Evolutionary conservation across 2,113 vertebrate species (phyloP).

Genomic region (Amazona guildingii): DNA sequence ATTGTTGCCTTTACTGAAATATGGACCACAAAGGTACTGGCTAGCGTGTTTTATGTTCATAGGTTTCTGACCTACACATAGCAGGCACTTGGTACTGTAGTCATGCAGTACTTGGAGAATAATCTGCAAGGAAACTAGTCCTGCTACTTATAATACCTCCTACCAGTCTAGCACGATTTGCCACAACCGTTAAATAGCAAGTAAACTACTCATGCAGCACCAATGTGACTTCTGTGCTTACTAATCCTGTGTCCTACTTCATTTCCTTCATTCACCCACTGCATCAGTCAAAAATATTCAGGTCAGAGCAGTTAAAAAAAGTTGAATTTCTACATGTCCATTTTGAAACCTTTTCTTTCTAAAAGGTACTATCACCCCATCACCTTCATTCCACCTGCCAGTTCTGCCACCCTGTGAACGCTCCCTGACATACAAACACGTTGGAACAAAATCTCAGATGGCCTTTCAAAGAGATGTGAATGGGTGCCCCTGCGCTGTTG

Average conservation of each 20-base stretch:
- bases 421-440: not conserved
- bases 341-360: not conserved
- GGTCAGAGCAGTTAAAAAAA: not conserved
- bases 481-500: not conserved
- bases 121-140: not conserved
- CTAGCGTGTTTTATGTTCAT: accelerated
- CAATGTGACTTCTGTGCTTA: not conserved
- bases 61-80: accelerated
- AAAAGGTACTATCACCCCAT: not conserved
- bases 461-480: not conserved
- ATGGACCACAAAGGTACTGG: not conserved
- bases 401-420: not conserved
- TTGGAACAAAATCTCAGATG: not conserved
- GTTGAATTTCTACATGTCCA: accelerated
- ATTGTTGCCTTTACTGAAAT: accelerated
- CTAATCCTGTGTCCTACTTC: not conserved
- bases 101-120: not conserved
- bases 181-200: not conserved
- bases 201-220: accelerated
- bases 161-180: not conserved
- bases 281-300: accelerated
- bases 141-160: not conserved
- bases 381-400: not conserved
- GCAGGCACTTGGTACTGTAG: not conserved
- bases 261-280: too few relatives aligned